Percentiles rank a stretch among this genome's conserved stretches.
These are phyloP conservation scores for Nothoprocta perdicaria DNA, from an alignment of 2,113 vertebrate genomes.

Conservation along the genomic window DNA sequence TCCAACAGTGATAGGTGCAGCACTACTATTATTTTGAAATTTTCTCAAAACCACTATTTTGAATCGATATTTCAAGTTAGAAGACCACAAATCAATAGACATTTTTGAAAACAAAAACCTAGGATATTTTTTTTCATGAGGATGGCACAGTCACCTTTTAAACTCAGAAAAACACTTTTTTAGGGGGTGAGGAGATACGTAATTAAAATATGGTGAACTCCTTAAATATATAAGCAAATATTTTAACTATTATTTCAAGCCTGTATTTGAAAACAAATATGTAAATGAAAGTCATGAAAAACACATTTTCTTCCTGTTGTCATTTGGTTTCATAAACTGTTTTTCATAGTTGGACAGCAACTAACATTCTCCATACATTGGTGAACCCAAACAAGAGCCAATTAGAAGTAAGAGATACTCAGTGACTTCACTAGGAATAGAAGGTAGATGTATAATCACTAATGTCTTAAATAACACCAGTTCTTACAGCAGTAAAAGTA, in stretches of 20 bases:
- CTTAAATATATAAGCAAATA: background rate
- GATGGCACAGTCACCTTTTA: background rate
- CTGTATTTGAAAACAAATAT: background rate
- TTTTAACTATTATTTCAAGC: background rate
- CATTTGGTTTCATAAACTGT: background rate
- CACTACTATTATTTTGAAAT: accelerated
- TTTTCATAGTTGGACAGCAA: background rate
- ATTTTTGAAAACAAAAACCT: background rate
- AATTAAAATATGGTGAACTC: background rate
- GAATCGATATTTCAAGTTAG: background rate
- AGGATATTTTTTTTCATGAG: background rate
- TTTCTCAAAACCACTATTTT: background rate
- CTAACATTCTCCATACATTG: background rate
- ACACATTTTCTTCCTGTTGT: background rate
- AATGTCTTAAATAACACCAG: background rate
- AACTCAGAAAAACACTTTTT: background rate
- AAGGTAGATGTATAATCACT: background rate
- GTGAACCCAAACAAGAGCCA: background rate
- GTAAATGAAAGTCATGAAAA: background rate
- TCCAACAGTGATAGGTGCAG: background rate
- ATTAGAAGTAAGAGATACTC: background rate
- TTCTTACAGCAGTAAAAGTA: background rate
- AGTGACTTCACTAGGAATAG: background rate
- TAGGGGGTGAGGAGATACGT: background rate
- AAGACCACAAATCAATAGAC: background rate